A percentile compares a stretch with the other conserved stretches of the same genome.
These are phyloP conservation scores for Poeciliopsis turrubarensis DNA, from an alignment of 2,113 vertebrate genomes.

Conservation along the genomic window DNA sequence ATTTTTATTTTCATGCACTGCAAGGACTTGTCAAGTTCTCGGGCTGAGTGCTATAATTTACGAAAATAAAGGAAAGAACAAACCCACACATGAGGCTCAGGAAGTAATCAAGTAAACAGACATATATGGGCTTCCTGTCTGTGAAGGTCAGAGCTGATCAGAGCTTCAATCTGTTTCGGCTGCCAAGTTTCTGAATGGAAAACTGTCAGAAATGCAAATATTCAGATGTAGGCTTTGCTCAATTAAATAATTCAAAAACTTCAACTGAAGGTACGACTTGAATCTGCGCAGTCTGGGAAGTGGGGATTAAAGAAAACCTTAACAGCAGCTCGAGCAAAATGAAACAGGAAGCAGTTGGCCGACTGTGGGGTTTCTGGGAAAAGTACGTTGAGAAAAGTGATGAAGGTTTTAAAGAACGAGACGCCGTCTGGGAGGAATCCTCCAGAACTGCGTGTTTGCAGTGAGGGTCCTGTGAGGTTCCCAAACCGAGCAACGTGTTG, in stretches of 20 bases:
- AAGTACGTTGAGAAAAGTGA: background rate
- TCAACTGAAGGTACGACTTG: too few relatives aligned
- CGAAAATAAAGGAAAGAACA: constrained; percentile 1
- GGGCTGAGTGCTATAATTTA: constrained; percentile 25
- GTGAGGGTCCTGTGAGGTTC: too few relatives aligned
- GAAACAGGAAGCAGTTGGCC: background rate
- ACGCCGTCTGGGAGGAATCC: background rate
- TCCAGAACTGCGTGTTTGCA: too few relatives aligned
- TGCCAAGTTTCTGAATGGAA: background rate
- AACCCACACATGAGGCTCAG: background rate
- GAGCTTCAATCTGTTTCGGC: background rate
- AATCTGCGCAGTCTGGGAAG: background rate
- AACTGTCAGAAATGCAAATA: background rate
- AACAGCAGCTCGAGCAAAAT: background rate
- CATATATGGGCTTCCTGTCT: background rate
- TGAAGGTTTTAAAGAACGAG: background rate
- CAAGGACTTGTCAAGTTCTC: constrained; percentile 44
- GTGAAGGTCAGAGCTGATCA: background rate
- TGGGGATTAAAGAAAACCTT: background rate
- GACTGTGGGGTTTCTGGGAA: background rate
- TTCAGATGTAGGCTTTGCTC: too few relatives aligned
- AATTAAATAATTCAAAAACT: too few relatives aligned
- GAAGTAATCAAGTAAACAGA: constrained; percentile 1
- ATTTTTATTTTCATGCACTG: constrained; percentile 60
- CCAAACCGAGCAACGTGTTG: background rate